Evolutionary conservation across 1,140 invertebrate genomes (phyloP).

Genomic region (Saccostrea cuccullata): DNA sequence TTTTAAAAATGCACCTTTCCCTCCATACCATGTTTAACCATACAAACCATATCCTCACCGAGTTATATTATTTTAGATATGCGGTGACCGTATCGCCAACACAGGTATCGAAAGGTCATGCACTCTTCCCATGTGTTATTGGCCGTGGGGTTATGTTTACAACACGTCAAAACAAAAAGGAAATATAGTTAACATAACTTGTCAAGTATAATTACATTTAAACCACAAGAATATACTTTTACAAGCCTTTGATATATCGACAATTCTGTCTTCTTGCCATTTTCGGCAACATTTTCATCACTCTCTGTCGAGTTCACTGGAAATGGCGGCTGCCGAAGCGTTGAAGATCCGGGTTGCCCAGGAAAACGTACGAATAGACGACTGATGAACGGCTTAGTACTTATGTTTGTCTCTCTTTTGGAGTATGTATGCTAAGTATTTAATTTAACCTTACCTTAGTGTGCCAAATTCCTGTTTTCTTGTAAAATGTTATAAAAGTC

Average conservation of each 20-base stretch:
- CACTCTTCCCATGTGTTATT: slow-evolving; percentile 67
- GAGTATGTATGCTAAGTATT: background rate
- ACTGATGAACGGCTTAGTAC: background rate
- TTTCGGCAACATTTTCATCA: slow-evolving; percentile 20
- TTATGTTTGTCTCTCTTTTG: slow-evolving; percentile 1
- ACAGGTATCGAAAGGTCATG: slow-evolving; percentile 73
- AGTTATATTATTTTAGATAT: background rate
- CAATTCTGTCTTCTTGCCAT: background rate
- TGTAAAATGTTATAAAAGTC: slow-evolving; percentile 6
- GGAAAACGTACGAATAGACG: background rate
- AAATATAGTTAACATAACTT: background rate
- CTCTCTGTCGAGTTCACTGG: slow-evolving; percentile 14
- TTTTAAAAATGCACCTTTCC: background rate
- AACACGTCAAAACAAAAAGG: slow-evolving; percentile 39
- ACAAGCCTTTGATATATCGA: background rate
- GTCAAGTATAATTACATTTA: background rate
- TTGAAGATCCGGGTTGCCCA: slow-evolving; percentile 9
- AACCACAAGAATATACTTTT: background rate
- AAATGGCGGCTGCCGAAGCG: slow-evolving; percentile 46
- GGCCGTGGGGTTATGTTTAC: slow-evolving; percentile 71
- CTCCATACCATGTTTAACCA: background rate
- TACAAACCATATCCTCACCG: background rate
- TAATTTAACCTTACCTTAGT: background rate
- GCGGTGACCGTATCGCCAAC: slow-evolving; percentile 65
- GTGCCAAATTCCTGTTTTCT: background rate